Evolutionary conservation across 2,888 invertebrate species (phyloP).

Genomic region (Unio pictorum): DNA sequence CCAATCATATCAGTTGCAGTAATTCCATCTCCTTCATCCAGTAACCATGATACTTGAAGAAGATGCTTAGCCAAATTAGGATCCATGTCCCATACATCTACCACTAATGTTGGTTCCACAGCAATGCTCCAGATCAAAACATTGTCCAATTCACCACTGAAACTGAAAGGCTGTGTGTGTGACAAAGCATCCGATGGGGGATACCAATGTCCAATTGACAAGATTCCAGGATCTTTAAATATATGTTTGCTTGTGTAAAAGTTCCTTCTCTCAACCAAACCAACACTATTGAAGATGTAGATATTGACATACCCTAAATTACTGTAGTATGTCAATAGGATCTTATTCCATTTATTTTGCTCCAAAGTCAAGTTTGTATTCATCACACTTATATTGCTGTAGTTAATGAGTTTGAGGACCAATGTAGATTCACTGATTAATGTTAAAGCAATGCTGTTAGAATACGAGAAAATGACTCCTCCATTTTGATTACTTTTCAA

Average conservation of each 20-base stretch:
- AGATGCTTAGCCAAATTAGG: slow-evolving; percentile 30
- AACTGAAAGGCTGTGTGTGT: slow-evolving; percentile 19
- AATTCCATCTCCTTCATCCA: slow-evolving; percentile 50
- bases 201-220: slow-evolving; percentile 54
- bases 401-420: slow-evolving; percentile 27
- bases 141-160: slow-evolving; percentile 48
- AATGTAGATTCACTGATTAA: slow-evolving; percentile 22
- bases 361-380: slow-evolving; percentile 35
- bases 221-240: slow-evolving; percentile 30
- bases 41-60: slow-evolving; percentile 33
- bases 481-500: slow-evolving; percentile 16
- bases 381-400: slow-evolving; percentile 9
- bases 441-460: slow-evolving; percentile 30
- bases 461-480: slow-evolving; percentile 41
- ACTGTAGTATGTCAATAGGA: slow-evolving; percentile 43
- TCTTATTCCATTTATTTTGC: slow-evolving; percentile 45
- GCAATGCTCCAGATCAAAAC: slow-evolving; percentile 45
- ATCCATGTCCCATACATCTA: slow-evolving; percentile 44
- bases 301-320: slow-evolving; percentile 31
- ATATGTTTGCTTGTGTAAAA: slow-evolving; percentile 18
- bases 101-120: slow-evolving; percentile 41
- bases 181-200: slow-evolving; percentile 33
- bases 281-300: slow-evolving; percentile 38
- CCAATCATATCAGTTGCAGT: slow-evolving; percentile 22
- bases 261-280: slow-evolving; percentile 24